Percentiles rank a stretch among this genome's conserved stretches.
Conservation (phyloP, 2,113 vertebrate species). For the Monopterus albus region DNA sequence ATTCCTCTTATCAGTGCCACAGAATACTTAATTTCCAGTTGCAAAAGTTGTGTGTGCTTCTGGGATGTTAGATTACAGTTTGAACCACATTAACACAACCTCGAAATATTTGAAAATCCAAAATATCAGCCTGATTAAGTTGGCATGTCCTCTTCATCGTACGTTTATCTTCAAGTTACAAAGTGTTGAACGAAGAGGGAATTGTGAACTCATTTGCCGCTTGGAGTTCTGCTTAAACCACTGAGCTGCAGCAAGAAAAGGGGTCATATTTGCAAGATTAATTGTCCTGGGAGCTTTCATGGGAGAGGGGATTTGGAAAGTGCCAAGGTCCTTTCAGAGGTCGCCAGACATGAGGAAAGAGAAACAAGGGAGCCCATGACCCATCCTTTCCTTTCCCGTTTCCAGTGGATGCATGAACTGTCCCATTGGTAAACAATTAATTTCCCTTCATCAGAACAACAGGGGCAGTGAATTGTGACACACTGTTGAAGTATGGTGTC, state of each 20-base stretch:
- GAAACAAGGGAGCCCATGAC: conserved; percentile 63
- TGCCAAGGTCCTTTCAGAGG: conserved; percentile 67
- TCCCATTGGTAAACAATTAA: conserved; percentile 62
- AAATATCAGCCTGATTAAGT: conserved; percentile 3
- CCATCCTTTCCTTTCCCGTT: conserved; percentile 54
- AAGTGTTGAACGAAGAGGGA: conserved; percentile 6
- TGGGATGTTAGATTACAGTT: background rate
- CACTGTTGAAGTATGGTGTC: conserved; percentile 26
- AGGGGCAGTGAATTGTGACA: conserved; percentile 46
- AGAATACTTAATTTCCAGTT: too few species aligned
- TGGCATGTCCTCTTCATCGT: background rate
- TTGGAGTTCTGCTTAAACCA: conserved; percentile 33
- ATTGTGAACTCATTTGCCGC: conserved; percentile 20
- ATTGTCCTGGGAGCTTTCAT: conserved; percentile 63
- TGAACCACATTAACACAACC: background rate
- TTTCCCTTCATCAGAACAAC: conserved; percentile 49
- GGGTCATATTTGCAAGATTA: conserved; percentile 55
- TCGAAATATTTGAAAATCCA: background rate
- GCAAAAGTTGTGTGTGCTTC: background rate
- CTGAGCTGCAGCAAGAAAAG: conserved; percentile 48
- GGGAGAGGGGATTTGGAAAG: conserved; percentile 57
- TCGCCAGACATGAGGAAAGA: conserved; percentile 73
- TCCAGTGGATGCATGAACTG: conserved; percentile 40
- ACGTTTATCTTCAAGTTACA: conserved; percentile 1
- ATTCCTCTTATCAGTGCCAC: too few species aligned